Base-by-base conservation (phyloP, 1,140 invertebrate species). In the Anastrepha obliqua region DNA sequence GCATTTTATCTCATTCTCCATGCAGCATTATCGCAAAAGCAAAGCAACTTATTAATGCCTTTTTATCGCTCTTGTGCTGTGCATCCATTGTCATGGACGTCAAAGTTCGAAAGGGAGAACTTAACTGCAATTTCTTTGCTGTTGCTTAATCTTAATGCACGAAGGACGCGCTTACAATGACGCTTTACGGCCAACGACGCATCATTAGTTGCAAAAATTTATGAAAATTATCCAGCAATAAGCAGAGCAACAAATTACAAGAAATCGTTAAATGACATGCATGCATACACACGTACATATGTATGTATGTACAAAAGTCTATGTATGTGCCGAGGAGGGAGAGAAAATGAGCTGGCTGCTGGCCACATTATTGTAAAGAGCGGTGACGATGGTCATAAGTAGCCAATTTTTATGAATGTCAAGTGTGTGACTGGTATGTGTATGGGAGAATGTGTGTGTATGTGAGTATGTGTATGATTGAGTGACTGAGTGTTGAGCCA, bases 231-330 rank as follows among this genome's bases (percentile, higher is more conserved):
- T 2, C 47, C n/a, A n/a, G 17, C n/a, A 81, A 81, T 47, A 81
- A 81, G 47, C 47, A 55, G 47, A 55, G 20, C 3, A 58, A 81
- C 74, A 81, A 81, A 81, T 81, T 74, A 51, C 70, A n/a, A 74
- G 70, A 42, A 74, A 74, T 74, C 70, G 47, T 42, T 74, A 29
- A 29, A 47, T 39, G 65, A 39, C 65, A 67, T 67, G 13, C 65
- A 58, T 58, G 13, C 13, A 13, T 58, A 58, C 13, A 13, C 1
- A 58, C 11, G 5, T 64, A 64, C 60, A 64, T 64, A 17, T 64
- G 60, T 64, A 17, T 64, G 60, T 64, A 5, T 64, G 9, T 64
- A 15, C 17, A 64, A 2, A 1, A n/a, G 60, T 5, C 11, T n/a
- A 15, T 64, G 29, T 29, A 29, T 29, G 29, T 29, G 29, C 0